These are phyloP conservation scores for Danaus chrysippus DNA, from an alignment of 2,888 invertebrate species.

Conservation along the genomic window DNA sequence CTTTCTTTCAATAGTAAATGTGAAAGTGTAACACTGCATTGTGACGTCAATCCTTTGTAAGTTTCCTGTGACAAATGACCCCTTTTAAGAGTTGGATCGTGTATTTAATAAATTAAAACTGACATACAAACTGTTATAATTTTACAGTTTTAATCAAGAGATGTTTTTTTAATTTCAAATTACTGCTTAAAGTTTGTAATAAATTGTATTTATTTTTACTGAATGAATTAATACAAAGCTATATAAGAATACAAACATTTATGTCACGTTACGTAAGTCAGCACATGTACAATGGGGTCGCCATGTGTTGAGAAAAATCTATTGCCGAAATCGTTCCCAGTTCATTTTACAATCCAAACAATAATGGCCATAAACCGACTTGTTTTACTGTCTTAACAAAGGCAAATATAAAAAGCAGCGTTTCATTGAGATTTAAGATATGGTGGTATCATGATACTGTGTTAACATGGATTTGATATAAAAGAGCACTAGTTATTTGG, in stretches of 20 bases:
- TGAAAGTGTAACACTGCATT: constrained; percentile 25
- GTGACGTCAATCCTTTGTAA: constrained; percentile 44
- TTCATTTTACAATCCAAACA: constrained; percentile 17
- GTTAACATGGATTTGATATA: too few relatives aligned
- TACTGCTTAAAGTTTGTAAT: not conserved
- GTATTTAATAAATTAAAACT: constrained; percentile 14
- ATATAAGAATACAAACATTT: constrained; percentile 51
- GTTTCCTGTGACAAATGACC: constrained; percentile 21
- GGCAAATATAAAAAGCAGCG: not conserved
- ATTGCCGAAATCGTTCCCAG: constrained; percentile 11
- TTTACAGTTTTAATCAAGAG: not conserved
- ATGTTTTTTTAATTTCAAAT: too few relatives aligned
- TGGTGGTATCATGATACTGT: too few relatives aligned
- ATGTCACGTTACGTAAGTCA: constrained; percentile 45
- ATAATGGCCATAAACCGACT: constrained; percentile 10
- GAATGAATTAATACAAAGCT: constrained; percentile 22
- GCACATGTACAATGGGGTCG: constrained; percentile 30
- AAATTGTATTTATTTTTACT: not conserved
- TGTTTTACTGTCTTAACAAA: constrained; percentile 1
- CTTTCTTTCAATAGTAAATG: constrained; percentile 45
- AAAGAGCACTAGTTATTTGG: too few relatives aligned
- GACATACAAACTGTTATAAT: constrained; percentile 1
- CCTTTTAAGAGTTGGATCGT: constrained; percentile 20
- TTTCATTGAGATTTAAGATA: constrained; percentile 1
- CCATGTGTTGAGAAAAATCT: constrained; percentile 26